phyloP scores from a whole-genome alignment of 2,113 vertebrate species.

The Limnothrissa miodon region DNA sequence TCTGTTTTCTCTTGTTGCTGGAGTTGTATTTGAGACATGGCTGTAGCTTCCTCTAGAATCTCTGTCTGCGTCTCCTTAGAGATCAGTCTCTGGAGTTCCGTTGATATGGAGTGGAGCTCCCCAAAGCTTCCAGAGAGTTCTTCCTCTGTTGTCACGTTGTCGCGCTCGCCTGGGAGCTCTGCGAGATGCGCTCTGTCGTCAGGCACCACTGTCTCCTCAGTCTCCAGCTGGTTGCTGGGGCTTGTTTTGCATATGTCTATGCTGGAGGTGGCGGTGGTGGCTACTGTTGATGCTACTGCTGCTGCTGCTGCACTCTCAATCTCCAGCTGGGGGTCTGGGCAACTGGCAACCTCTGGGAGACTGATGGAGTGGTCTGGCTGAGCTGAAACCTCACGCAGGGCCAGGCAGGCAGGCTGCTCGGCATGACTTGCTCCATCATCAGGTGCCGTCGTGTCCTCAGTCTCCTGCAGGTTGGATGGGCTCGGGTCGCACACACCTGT shows the following conservation, averaged over 20 bases:
- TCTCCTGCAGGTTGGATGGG: no score
- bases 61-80: neutral
- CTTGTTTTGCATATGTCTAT: neutral
- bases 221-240: neutral
- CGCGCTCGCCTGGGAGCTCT: neutral
- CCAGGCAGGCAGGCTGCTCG: neutral
- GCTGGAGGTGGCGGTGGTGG: no score
- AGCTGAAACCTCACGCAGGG: neutral
- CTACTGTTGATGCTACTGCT: no score
- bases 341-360: neutral
- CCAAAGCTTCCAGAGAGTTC: neutral
- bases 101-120: neutral
- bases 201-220: neutral
- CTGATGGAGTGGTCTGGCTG: neutral
- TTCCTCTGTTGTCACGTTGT: slow-evolving; percentile 4
- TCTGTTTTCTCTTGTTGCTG: neutral
- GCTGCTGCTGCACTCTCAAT: neutral
- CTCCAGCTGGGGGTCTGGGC: neutral
- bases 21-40: neutral
- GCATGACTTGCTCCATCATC: no score
- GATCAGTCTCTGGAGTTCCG: neutral
- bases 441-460: no score
- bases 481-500: no score
- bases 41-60: neutral
- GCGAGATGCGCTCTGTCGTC: neutral